A percentile compares a stretch with the other conserved stretches of the same genome.
These are phyloP conservation scores for Engystomops pustulosus DNA, from an alignment of 2,113 vertebrate species.

Conservation along the genomic window DNA sequence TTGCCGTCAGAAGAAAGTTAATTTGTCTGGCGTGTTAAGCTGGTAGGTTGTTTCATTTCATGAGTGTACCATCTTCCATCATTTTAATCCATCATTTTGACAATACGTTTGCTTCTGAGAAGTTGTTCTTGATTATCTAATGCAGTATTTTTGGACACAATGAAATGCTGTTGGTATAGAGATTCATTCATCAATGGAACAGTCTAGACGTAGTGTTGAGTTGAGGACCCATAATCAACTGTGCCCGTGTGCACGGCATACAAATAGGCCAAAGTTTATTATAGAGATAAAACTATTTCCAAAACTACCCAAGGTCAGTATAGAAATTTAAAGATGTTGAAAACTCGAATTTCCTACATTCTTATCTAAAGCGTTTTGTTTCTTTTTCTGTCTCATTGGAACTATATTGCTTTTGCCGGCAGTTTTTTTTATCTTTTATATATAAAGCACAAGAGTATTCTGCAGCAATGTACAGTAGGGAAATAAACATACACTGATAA, in stretches of 20 bases:
- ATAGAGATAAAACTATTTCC: neutral
- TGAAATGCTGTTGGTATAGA: slow-evolving; percentile 38
- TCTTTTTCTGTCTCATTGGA: neutral
- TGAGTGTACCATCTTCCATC: slow-evolving; percentile 38
- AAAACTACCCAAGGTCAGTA: neutral
- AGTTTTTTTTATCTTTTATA: slow-evolving; percentile 23
- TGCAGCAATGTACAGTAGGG: neutral
- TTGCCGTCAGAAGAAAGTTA: slow-evolving; percentile 29
- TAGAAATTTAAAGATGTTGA: neutral
- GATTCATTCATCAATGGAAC: slow-evolving; percentile 40
- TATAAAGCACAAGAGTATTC: slow-evolving; percentile 18
- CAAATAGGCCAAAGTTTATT: slow-evolving; percentile 34
- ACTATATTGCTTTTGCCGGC: neutral
- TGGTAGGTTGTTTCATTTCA: slow-evolving; percentile 46
- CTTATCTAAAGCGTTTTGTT: neutral
- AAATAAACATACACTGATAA: slow-evolving; percentile 10
- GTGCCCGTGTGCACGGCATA: slow-evolving; percentile 14
- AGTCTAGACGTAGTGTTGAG: slow-evolving; percentile 40
- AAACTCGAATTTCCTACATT: neutral
- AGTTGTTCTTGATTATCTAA: slow-evolving; percentile 48
- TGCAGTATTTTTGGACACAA: slow-evolving; percentile 45
- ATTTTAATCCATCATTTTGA: slow-evolving; percentile 47
- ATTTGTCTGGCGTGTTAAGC: slow-evolving; percentile 41
- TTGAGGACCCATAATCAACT: slow-evolving; percentile 12
- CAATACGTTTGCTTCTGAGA: slow-evolving; percentile 37